Evolutionary conservation across 2,113 vertebrate species (phyloP).

Genomic region (Cyprinus carpio): DNA sequence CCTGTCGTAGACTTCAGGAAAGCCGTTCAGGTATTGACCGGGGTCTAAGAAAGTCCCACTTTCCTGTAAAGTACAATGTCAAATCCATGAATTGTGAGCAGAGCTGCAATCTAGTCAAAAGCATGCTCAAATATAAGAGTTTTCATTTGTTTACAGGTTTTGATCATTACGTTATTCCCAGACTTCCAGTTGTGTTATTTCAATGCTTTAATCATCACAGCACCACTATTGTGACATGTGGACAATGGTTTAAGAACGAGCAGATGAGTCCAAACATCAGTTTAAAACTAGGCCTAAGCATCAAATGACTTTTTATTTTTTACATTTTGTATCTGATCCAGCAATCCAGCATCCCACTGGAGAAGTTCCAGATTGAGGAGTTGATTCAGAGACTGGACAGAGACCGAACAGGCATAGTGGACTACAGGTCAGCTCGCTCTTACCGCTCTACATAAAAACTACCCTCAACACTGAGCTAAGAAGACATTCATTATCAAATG

Average conservation of each 20-base stretch:
- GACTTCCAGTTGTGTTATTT: no score
- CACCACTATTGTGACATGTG: not conserved
- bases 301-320: not conserved
- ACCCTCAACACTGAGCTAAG: not conserved
- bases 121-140: not conserved
- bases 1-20: conserved; percentile 83
- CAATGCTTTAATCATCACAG: no score
- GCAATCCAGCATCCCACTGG: conserved; percentile 82
- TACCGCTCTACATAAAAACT: no score
- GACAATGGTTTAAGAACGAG: not conserved
- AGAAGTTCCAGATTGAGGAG: conserved; percentile 77
- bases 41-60: not conserved
- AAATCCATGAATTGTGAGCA: not conserved
- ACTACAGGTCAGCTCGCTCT: conserved; percentile 79
- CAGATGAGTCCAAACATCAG: not conserved
- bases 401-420: conserved; percentile 75
- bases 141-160: not conserved
- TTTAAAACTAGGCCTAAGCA: not conserved
- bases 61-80: not conserved
- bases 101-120: not conserved
- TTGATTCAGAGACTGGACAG: conserved; percentile 78
- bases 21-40: conserved; percentile 77
- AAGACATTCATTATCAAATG: not conserved
- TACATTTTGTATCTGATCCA: conserved; percentile 49
- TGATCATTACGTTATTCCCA: not conserved